Conservation (phyloP, 2,888 invertebrate genomes). For the Dromius quadrimaculatus region DNA sequence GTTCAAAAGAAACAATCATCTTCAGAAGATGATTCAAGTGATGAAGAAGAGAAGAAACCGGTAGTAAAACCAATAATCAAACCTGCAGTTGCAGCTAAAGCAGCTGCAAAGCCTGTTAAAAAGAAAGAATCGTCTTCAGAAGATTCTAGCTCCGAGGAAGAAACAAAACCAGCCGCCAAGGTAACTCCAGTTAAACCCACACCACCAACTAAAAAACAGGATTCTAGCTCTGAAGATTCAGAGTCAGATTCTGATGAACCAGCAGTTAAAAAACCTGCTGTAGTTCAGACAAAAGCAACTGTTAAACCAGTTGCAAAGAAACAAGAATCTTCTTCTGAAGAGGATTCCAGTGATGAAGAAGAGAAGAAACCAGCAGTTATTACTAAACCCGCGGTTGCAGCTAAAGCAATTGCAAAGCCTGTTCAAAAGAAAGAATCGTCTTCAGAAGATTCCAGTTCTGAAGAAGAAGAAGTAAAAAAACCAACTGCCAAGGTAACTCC, state of each 20-base stretch:
- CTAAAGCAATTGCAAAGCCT: conserved; percentile 50
- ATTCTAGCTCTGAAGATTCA: conserved; percentile 44
- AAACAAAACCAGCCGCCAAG: conserved; percentile 59
- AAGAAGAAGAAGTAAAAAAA: conserved; percentile 62
- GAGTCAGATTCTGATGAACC: conserved; percentile 53
- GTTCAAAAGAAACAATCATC: conserved; percentile 60
- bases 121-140: conserved; percentile 58
- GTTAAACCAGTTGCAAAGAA: conserved; percentile 52
- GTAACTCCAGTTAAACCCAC: conserved; percentile 58
- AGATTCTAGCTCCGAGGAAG: conserved; percentile 65
- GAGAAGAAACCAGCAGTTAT: conserved; percentile 54
- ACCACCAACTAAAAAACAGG: conserved; percentile 53
- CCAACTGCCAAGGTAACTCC: conserved; percentile 54
- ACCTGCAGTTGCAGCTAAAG: conserved; percentile 46
- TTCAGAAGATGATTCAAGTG: conserved; percentile 65
- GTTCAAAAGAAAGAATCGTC: conserved; percentile 61
- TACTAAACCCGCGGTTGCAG: conserved; percentile 45
- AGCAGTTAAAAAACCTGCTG: conserved; percentile 53
- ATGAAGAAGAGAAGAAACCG: conserved; percentile 57
- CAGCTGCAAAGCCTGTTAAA: conserved; percentile 43
- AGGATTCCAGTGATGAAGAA: conserved; percentile 62
- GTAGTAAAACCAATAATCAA: conserved; percentile 48
- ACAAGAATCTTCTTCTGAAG: conserved; percentile 64
- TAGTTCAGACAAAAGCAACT: no score
- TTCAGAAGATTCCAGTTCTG: conserved; percentile 65